Percentiles rank a stretch among this genome's conserved stretches.
These are phyloP conservation scores for Tokudaia muenninki DNA, from an alignment of 2,797 vertebrate species.

Conservation along the genomic window DNA sequence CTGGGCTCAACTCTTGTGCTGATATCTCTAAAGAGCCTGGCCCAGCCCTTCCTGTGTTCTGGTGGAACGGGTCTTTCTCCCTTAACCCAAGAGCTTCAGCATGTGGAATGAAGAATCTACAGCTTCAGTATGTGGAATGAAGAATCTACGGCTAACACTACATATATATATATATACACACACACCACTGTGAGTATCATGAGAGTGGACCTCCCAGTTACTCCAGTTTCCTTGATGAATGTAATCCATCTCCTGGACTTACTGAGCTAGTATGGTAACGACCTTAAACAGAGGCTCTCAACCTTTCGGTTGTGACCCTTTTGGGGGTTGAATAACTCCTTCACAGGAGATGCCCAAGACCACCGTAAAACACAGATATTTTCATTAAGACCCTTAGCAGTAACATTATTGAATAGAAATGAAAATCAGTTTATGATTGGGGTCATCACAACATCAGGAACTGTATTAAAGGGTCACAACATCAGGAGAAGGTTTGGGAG, in stretches of 20 bases:
- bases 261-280: neutral
- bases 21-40: neutral
- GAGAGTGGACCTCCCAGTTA: rapidly evolving
- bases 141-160: no score
- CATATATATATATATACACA: no score
- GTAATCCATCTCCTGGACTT: rapidly evolving
- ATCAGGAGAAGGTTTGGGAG: neutral
- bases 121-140: no score
- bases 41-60: no score
- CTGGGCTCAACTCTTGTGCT: neutral
- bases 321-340: neutral
- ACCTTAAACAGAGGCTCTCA: neutral
- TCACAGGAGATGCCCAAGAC: no score
- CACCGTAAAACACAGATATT: neutral
- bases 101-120: rapidly evolving
- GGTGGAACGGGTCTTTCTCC: rapidly evolving
- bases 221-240: rapidly evolving
- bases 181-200: rapidly evolving
- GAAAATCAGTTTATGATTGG: neutral
- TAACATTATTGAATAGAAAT: no score
- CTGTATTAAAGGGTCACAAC: neutral
- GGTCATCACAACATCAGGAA: neutral
- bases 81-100: rapidly evolving
- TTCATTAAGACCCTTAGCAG: no score
- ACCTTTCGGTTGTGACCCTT: neutral